Conservation (phyloP, 2,888 invertebrate species). For the Conus canariensis region DNA sequence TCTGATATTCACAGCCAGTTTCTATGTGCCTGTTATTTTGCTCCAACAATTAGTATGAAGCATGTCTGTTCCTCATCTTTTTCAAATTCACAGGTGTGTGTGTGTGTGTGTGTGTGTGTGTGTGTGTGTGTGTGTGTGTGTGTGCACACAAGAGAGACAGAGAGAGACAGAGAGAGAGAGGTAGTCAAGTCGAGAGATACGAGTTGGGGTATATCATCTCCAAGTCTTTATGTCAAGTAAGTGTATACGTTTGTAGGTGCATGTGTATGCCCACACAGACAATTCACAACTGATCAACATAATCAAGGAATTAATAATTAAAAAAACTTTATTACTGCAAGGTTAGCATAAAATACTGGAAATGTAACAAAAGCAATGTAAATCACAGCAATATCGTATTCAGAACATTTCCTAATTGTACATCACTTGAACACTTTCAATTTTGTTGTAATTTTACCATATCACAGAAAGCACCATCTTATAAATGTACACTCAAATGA, state of each 20-base stretch:
- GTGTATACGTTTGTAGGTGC: background rate
- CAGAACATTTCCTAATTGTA: background rate
- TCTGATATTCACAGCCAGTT: too few species aligned
- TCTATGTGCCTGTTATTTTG: too few species aligned
- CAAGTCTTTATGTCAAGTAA: background rate
- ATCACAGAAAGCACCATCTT: slow-evolving; percentile 26
- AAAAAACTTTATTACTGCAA: slow-evolving; percentile 1
- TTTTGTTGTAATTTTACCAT: background rate
- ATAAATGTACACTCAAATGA: background rate
- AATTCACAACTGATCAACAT: background rate
- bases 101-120: background rate
- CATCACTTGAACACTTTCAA: slow-evolving; percentile 11
- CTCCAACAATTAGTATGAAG: too few species aligned
- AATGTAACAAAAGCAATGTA: slow-evolving; percentile 21
- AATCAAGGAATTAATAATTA: background rate
- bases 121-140: background rate
- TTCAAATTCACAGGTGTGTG: too few species aligned
- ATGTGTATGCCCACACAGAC: background rate
- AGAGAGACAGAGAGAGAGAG: too few species aligned
- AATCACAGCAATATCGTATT: background rate
- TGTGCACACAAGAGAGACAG: background rate
- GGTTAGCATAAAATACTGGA: slow-evolving; percentile 11
- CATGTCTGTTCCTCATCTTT: too few species aligned
- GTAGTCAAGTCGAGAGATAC: too few species aligned
- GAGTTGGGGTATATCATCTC: too few species aligned